Evolutionary conservation across 2,888 invertebrate genomes (phyloP), one percentile per base, ranked within the genome.

Genomic region (Macrophya alboannulata): DNA sequence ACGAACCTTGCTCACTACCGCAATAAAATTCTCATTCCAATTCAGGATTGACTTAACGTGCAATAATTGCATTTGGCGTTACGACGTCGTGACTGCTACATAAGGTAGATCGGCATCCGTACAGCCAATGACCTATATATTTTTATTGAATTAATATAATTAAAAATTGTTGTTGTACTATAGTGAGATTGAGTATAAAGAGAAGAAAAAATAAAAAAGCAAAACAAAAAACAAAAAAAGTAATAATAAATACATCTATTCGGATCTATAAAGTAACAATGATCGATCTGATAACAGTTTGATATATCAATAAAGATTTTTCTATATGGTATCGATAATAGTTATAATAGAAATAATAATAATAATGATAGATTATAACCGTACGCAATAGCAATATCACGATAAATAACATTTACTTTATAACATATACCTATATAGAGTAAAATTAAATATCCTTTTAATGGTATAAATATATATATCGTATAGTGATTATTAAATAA

Each of bases 31-130:
- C 4, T 68, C 68, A 68, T 37, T 68, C 31, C 68, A 68, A 37
- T 15, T 68, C 17, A 37, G 68, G 37, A 74, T 51, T 77, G 25
- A 77, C 31, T 40, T 55, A 25, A 55, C 21, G 77, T 77, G 77
- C 77, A 77, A 77, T 77, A 77, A 77, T 55, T 77, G 77, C 77
- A 77, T 77, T 77, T 37, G 77, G 77, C 77, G 77, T 77, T 55
- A 55, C 25, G 25, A 77, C 77, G 77, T 48, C 48, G 51, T 51
- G 51, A 77, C 74, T 74, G 74, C 45, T 21, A 68, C 4, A 17
- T n/a, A 37, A 37, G 31, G 68, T 74, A 10, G 74, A 45, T 74
- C 74, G 74, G 45, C 74, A n/a, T 12, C 15, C 45, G 74, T 43
- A 45, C 12, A 74, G 37, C 37, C 68, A 68, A 68, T 68, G 21